Conservation (phyloP, 2,113 vertebrate genomes). For the Phaethornis superciliosus region DNA sequence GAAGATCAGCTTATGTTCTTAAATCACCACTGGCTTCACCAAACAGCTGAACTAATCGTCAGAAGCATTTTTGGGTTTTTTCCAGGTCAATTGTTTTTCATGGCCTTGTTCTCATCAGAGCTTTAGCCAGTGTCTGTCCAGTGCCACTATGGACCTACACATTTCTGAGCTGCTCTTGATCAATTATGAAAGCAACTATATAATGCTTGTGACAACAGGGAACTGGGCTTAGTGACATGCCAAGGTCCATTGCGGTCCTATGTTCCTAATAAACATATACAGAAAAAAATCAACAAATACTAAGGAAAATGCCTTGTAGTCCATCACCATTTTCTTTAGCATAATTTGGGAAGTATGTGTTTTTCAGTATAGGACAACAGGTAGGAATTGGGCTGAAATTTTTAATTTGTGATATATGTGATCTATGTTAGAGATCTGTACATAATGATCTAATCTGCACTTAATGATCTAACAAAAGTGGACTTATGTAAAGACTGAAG, state of each 20-base stretch:
- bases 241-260: background rate
- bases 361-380: background rate
- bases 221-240: background rate
- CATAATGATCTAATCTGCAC: background rate
- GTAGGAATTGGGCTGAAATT: background rate
- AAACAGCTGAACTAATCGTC: background rate
- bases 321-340: background rate
- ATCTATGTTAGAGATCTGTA: background rate
- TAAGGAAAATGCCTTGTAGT: background rate
- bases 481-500: background rate
- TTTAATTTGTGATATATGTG: background rate
- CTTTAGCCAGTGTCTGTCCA: background rate
- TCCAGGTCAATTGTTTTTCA: background rate
- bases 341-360: background rate
- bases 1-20: background rate
- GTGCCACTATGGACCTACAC: background rate
- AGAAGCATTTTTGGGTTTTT: fast-evolving
- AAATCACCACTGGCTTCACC: background rate
- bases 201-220: background rate
- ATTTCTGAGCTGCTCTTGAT: background rate
- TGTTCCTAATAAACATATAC: background rate
- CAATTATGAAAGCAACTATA: background rate
- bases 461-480: background rate
- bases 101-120: background rate
- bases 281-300: background rate